Evolutionary conservation across 2,797 vertebrate genomes (phyloP).

Genomic region (Rhinoraja longicauda): DNA sequence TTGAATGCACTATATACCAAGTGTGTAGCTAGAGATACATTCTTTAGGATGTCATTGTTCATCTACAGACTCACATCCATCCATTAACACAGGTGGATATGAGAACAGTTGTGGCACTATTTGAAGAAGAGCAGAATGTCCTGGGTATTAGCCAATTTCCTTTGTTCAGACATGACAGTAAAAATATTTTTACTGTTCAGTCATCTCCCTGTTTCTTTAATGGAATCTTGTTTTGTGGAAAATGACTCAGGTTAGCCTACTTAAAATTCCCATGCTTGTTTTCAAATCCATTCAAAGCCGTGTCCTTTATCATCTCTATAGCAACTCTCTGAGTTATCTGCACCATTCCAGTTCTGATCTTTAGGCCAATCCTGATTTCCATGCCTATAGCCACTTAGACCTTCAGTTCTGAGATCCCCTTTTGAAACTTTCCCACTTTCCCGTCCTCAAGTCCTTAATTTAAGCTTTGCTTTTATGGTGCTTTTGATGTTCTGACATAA

Average conservation of each 20-base stretch:
- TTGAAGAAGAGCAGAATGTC: not conserved
- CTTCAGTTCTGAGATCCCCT: not conserved
- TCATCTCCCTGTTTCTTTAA: not conserved
- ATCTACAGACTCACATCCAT: not conserved
- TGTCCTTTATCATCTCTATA: not conserved
- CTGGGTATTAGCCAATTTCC: not conserved
- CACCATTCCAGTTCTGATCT: not conserved
- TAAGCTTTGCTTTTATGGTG: not conserved
- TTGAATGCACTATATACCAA: not conserved
- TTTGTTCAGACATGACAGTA: not conserved
- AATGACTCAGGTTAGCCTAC: not conserved
- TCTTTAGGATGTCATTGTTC: not conserved
- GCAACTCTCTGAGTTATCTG: not conserved
- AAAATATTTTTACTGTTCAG: not conserved
- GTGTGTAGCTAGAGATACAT: not conserved
- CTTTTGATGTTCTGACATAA: not conserved
- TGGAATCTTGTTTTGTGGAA: not conserved
- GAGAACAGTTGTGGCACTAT: not conserved
- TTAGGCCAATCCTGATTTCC: not conserved
- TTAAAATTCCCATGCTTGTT: not conserved
- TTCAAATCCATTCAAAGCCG: conserved; percentile 1
- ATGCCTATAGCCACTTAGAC: too few species aligned
- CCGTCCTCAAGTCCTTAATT: not conserved
- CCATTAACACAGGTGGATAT: not conserved
- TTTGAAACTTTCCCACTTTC: not conserved